Percentiles rank a stretch among this genome's conserved stretches.
Evolutionary conservation across 2,888 invertebrate species (phyloP).

Genomic region (Limnephilus lunatus): DNA sequence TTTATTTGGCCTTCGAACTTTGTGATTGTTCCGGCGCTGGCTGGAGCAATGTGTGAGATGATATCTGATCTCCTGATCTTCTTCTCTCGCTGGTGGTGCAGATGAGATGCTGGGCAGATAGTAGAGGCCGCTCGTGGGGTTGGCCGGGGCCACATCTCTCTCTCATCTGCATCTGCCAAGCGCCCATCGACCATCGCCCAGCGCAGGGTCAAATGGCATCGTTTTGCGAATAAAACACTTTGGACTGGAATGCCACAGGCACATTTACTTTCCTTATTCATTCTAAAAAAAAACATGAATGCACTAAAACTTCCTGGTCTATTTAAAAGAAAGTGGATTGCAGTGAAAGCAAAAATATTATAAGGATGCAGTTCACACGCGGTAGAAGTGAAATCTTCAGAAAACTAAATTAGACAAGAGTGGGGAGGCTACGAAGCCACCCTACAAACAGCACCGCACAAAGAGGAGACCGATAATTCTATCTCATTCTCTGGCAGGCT

Average conservation of each 20-base stretch:
- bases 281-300: neutral
- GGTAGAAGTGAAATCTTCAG: too few species aligned
- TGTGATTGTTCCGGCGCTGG: slow-evolving; percentile 47
- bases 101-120: slow-evolving; percentile 25
- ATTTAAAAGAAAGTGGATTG: neutral
- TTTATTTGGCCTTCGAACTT: slow-evolving; percentile 44
- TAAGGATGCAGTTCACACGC: too few species aligned
- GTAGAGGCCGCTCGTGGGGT: neutral
- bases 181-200: neutral
- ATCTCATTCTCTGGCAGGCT: too few species aligned
- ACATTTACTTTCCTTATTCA: neutral
- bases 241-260: neutral
- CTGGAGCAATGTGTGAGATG: slow-evolving; percentile 30
- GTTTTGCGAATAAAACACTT: neutral
- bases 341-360: neutral
- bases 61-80: slow-evolving; percentile 12
- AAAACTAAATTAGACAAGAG: too few species aligned
- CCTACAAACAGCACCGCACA: too few species aligned
- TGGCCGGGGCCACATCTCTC: neutral
- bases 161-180: neutral
- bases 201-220: slow-evolving; percentile 21
- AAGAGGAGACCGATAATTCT: too few species aligned
- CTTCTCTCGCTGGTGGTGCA: slow-evolving; percentile 15
- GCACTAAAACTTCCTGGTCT: neutral
- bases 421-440: too few species aligned